phyloP scores from a whole-genome alignment of 2,888 invertebrate species.

The Phyllotreta cruciferae region DNA sequence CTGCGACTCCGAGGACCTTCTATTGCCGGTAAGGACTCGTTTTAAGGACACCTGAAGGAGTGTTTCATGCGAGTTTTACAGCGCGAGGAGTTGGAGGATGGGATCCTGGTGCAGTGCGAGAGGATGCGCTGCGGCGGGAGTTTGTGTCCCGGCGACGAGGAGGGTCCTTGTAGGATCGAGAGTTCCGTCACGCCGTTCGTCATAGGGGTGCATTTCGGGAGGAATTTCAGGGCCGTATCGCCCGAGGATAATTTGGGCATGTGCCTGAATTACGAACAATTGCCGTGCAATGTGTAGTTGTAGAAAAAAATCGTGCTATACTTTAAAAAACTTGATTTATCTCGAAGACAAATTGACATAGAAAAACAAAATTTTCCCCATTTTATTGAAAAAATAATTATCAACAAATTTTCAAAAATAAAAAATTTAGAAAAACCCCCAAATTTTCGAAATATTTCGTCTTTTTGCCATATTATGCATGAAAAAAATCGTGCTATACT shows the following conservation, averaged over 20 bases:
- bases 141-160: conserved; percentile 69
- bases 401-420: no score
- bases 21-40: conserved; percentile 66
- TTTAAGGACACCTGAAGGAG: no score
- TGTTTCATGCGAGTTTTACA: conserved; percentile 42
- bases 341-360: no score
- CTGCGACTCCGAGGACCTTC: conserved; percentile 84
- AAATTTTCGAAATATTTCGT: no score
- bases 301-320: no score
- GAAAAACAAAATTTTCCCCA: no score
- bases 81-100: conserved; percentile 66
- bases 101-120: conserved; percentile 71
- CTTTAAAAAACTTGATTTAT: no score
- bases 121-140: conserved; percentile 80
- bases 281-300: conserved; percentile 64
- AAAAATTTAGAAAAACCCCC: no score
- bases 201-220: conserved; percentile 79
- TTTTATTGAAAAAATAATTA: no score
- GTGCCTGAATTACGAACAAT: conserved; percentile 76
- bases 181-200: conserved; percentile 80
- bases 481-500: no score
- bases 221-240: conserved; percentile 67
- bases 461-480: no score
- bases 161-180: conserved; percentile 70
- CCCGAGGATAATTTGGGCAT: conserved; percentile 85